phyloP scores from a whole-genome alignment of 2,113 vertebrate species.

The Arvicanthis niloticus region DNA sequence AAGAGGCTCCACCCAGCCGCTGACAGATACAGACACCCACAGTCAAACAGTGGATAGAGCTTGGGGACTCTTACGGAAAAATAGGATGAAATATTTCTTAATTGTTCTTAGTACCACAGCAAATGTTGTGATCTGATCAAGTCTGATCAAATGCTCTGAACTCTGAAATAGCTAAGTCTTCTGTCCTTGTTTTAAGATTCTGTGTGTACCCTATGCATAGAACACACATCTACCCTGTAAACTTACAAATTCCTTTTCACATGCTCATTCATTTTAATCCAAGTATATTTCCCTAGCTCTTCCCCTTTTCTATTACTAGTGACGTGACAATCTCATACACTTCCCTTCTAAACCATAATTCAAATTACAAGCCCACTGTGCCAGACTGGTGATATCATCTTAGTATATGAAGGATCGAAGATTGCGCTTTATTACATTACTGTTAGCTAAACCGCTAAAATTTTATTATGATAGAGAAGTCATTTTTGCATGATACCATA shows the following conservation, averaged over 20 bases:
- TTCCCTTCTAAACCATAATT: background rate
- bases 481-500: background rate
- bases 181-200: background rate
- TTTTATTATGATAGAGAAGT: background rate
- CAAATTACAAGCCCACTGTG: background rate
- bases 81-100: background rate
- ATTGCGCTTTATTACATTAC: background rate
- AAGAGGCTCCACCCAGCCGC: no score
- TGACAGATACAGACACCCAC: no score
- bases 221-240: background rate
- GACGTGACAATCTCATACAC: background rate
- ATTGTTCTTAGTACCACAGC: background rate
- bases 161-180: background rate
- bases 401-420: background rate
- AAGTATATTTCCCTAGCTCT: slow-evolving; percentile 9
- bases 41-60: no score
- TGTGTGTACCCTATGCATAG: background rate
- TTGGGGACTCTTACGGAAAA: no score
- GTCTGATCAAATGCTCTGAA: background rate
- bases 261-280: background rate
- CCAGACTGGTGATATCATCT: background rate
- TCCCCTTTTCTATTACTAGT: background rate
- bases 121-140: background rate
- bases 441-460: slow-evolving; percentile 22
- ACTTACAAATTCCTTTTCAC: background rate